phyloP scores from a whole-genome alignment of 2,888 invertebrate species.

The Leptinotarsa haldemani region DNA sequence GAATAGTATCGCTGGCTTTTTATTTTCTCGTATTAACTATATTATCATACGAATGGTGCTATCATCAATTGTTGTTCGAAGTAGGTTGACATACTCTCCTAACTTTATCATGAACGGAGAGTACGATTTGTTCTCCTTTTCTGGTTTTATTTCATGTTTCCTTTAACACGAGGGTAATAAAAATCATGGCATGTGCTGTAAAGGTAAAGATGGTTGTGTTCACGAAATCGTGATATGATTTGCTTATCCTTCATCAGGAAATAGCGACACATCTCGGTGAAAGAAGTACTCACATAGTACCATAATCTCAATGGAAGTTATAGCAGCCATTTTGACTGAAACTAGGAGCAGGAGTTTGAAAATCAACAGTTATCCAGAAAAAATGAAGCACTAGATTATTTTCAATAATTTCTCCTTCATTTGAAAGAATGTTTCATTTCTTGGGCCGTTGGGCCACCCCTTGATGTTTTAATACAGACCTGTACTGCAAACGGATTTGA shows the following conservation, averaged over 20 bases:
- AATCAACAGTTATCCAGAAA: no score
- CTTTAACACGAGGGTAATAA: background rate
- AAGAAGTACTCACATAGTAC: no score
- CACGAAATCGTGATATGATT: background rate
- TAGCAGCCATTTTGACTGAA: no score
- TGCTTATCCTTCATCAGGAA: background rate
- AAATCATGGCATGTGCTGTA: background rate
- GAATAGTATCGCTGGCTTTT: background rate
- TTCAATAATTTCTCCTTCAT: no score
- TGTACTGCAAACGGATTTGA: no score
- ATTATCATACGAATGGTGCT: background rate
- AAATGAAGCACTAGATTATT: no score
- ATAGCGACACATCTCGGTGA: no score
- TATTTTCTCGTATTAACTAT: background rate
- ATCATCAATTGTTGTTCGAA: background rate
- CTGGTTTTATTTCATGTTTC: conserved; percentile 2
- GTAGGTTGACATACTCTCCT: background rate
- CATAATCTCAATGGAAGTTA: no score
- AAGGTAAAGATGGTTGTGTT: background rate
- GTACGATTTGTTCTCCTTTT: background rate
- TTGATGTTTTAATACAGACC: no score
- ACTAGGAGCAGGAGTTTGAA: no score
- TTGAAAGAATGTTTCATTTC: no score
- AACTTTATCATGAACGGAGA: background rate
- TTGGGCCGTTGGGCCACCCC: no score